These are phyloP conservation scores for Melikaiella ostensackeni DNA, from an alignment of 2,888 invertebrate species.

Conservation along the genomic window DNA sequence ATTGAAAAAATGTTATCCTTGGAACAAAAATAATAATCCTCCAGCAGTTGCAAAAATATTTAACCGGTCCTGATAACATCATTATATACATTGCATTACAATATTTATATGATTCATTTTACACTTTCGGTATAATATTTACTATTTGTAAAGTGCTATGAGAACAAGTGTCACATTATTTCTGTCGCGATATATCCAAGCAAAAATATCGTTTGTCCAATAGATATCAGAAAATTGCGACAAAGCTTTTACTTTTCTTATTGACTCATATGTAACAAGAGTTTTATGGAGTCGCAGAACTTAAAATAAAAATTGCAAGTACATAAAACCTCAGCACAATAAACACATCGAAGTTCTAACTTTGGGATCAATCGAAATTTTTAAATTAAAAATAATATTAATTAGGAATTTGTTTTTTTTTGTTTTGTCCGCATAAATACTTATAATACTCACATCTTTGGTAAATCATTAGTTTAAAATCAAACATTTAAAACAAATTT, in stretches of 20 bases:
- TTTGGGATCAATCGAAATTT: too few species aligned
- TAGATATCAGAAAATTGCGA: background rate
- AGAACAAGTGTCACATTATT: conserved; percentile 30
- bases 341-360: too few species aligned
- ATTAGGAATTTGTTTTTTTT: background rate
- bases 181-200: conserved; percentile 5
- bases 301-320: background rate
- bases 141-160: conserved; percentile 29
- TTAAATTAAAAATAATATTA: background rate
- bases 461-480: conserved; percentile 3
- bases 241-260: background rate
- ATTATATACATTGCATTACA: conserved; percentile 20
- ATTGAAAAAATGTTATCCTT: background rate
- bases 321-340: background rate
- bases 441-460: background rate
- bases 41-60: conserved; percentile 23
- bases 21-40: background rate
- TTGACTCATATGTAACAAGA: background rate
- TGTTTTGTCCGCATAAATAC: background rate
- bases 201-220: conserved; percentile 11
- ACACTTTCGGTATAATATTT: conserved; percentile 26
- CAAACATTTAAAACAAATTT: background rate
- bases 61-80: conserved; percentile 27
- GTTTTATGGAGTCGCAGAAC: background rate
- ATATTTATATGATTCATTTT: conserved; percentile 28